These are phyloP conservation scores for Osmoderma eremita DNA, from an alignment of 2,888 invertebrate species.

Conservation along the genomic window DNA sequence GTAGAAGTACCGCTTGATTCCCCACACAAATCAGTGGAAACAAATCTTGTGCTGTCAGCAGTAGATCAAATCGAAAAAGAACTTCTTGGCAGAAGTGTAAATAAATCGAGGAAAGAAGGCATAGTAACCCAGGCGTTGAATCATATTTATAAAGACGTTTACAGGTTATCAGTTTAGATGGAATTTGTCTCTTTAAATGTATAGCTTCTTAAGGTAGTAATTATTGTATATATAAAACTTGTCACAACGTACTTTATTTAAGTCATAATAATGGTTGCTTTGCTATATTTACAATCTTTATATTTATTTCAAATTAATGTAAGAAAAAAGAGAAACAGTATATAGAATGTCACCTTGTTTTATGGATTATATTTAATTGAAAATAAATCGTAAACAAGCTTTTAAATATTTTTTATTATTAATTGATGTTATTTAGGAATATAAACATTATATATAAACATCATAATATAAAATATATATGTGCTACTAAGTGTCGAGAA, in stretches of 20 bases:
- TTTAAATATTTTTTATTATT: too few relatives aligned
- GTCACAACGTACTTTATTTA: neutral
- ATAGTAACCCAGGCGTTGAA: conserved; percentile 56
- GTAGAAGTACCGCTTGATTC: conserved; percentile 9
- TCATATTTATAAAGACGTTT: conserved; percentile 54
- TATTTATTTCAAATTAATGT: conserved; percentile 15
- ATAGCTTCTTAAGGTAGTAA: conserved; percentile 13
- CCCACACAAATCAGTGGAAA: conserved; percentile 12
- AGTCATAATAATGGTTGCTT: conserved; percentile 7
- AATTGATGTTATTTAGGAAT: too few relatives aligned
- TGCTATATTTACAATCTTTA: conserved; percentile 17
- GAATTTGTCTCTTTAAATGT: conserved; percentile 27
- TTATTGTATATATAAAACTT: conserved; percentile 12
- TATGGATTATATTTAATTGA: too few relatives aligned
- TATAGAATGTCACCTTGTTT: too few relatives aligned
- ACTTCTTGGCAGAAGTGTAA: conserved; percentile 51
- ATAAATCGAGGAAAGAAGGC: conserved; percentile 50
- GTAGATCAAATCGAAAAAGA: conserved; percentile 55
- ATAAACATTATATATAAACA: too few relatives aligned
- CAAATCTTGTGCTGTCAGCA: conserved; percentile 53
- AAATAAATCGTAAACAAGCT: too few relatives aligned
- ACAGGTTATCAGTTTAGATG: conserved; percentile 45
- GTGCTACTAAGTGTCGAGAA: too few relatives aligned
- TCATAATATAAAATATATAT: too few relatives aligned
- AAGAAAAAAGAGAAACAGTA: neutral